Evolutionary conservation across 2,888 invertebrate genomes (phyloP), one percentile per base, ranked within the genome.

Genomic region (Caradrina clavipalpis): DNA sequence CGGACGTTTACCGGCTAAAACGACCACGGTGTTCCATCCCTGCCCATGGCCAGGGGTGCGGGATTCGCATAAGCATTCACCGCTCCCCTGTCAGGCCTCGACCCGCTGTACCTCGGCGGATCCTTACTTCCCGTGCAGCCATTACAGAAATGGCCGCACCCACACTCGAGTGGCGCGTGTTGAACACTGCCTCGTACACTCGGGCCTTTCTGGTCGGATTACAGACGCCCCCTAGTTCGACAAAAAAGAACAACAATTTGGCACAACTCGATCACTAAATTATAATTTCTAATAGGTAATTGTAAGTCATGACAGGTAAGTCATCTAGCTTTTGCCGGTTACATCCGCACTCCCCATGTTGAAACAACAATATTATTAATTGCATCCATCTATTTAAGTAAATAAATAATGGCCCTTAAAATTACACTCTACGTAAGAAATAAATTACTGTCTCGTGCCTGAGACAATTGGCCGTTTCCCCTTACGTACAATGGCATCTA

Each of bases 401-500:
- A 59, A 50, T 65, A 26, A 59, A n/a, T 50, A 73, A 76, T 63
- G 55, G 50, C 51, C 10, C n/a, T 53, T 51, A 19, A 56, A 31
- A 60, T 68, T 50, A 58, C 39, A 73, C 39, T 50, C 39, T 55
- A 42, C 17, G 56, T 31, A 58, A 57, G 62, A 66, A 66, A 64
- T 61, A 51, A 73, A 51, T 60, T 55, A 63, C 21, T 61, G 51
- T 69, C 53, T 45, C 42, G 39, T 69, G 59, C 53, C n/a, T 19
- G 26, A 58, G 62, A 66, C 72, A 77, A 79, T 76, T 76, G 75
- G 80, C 71, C 51, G 74, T 63, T 51, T 83, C 79, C 80, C 78
- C 81, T 69, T 39, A 45, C 17, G 45, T 45, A 74, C 58, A 73
- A 85, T 84, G 76, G 80, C 72, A 80, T 81, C 78, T 81, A 78